A percentile compares a stretch with the other conserved stretches of the same genome.
Evolutionary conservation across 37 sponge, comb jelly and placozoan species (phyloP).

Genomic region (Ianthella basta): DNA sequence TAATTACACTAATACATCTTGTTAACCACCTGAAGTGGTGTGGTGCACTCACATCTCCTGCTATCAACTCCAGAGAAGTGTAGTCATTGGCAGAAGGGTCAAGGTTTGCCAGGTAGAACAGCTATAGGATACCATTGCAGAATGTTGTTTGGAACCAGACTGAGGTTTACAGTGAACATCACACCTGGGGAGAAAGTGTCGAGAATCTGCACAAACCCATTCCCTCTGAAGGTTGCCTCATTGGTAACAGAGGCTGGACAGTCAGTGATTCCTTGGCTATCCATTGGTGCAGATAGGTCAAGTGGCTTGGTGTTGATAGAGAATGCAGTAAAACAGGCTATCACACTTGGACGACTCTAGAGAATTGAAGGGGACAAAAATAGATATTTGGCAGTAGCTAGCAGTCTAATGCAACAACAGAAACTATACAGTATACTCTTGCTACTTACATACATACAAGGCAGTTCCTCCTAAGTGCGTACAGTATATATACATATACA

Average conservation of each 20-base stretch:
- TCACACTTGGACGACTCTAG: constrained; percentile 25
- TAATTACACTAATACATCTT: no score
- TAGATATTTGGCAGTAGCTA: no score
- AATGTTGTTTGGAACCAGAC: constrained; percentile 37
- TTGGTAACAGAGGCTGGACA: constrained; percentile 36
- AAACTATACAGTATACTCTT: no score
- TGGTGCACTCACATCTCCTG: constrained; percentile 41
- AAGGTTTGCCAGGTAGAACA: constrained; percentile 43
- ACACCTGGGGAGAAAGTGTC: constrained; percentile 7
- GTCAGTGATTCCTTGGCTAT: constrained; percentile 22
- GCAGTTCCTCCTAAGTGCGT: no score
- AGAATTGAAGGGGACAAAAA: background rate
- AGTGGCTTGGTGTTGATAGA: background rate
- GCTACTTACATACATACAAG: no score
- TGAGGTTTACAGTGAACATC: constrained; percentile 27
- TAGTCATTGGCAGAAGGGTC: constrained; percentile 33
- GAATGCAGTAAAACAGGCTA: background rate
- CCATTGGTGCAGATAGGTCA: background rate
- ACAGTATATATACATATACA: no score
- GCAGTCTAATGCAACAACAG: no score
- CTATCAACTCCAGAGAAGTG: constrained; percentile 40
- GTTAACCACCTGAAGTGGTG: no score
- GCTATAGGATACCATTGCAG: constrained; percentile 64
- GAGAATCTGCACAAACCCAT: constrained; percentile 39
- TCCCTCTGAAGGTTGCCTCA: constrained; percentile 35